These are phyloP conservation scores for Maniola jurtina DNA, from an alignment of 1,140 invertebrate genomes.

Conservation along the genomic window DNA sequence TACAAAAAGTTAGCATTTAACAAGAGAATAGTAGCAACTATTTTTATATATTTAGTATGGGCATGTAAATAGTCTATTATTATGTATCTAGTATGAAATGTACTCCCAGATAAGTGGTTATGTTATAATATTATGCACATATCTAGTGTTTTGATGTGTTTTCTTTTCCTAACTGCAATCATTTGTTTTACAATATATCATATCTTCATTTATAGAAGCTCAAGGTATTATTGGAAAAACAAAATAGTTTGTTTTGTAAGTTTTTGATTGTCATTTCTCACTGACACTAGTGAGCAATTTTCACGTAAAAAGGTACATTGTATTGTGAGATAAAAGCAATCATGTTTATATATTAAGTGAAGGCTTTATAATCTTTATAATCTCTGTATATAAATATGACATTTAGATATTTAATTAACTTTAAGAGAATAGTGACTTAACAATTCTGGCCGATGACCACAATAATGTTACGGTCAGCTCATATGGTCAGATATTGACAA, in stretches of 20 bases:
- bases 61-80: background rate
- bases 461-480: too few species aligned
- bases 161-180: too few species aligned
- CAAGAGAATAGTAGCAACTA: conserved; percentile 14
- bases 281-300: background rate
- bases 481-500: too few species aligned
- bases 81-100: background rate
- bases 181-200: too few species aligned
- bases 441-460: too few species aligned
- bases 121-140: background rate
- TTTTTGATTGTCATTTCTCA: background rate
- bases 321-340: background rate
- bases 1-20: conserved; percentile 14
- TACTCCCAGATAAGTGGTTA: background rate
- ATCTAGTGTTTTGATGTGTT: too few species aligned
- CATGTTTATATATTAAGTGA: background rate
- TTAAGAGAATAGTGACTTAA: too few species aligned
- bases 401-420: background rate
- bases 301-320: background rate
- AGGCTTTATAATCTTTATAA: too few species aligned
- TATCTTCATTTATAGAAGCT: too few species aligned
- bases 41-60: conserved; percentile 18
- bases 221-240: too few species aligned
- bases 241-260: too few species aligned
- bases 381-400: background rate